phyloP scores from a whole-genome alignment of 2,888 invertebrate genomes.

The Xiphydria camelus region DNA sequence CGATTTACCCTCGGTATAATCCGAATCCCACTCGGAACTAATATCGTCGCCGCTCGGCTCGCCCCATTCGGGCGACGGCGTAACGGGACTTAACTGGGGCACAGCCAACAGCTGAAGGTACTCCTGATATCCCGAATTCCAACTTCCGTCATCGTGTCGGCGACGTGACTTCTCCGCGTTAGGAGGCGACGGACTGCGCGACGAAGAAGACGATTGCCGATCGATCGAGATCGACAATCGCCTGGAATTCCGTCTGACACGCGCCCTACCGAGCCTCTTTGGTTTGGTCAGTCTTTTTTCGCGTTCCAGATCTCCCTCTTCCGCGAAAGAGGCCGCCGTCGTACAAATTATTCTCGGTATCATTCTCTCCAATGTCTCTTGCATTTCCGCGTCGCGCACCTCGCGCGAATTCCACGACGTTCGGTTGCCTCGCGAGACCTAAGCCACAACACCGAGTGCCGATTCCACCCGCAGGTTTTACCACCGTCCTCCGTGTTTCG shows the following conservation, averaged over 20 bases:
- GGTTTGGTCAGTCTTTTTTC: conserved; percentile 32
- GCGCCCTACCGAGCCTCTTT: conserved; percentile 24
- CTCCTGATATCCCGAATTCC: conserved; percentile 70
- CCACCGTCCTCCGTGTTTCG: too few relatives aligned
- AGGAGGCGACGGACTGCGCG: conserved; percentile 48
- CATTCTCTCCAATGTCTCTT: conserved; percentile 41
- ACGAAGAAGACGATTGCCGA: conserved; percentile 45
- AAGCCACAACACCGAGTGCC: too few relatives aligned
- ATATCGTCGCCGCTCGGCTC: conserved; percentile 91
- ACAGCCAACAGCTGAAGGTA: conserved; percentile 78
- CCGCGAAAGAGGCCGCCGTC: conserved; percentile 28
- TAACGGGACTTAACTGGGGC: conserved; percentile 54
- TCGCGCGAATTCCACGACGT: too few relatives aligned
- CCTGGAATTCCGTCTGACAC: conserved; percentile 25
- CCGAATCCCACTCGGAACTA: conserved; percentile 91
- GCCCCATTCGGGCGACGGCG: conserved; percentile 75
- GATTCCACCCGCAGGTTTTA: too few relatives aligned
- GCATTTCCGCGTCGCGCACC: too few relatives aligned
- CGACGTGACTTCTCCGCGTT: neutral
- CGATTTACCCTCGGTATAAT: conserved; percentile 51
- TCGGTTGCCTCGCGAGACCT: too few relatives aligned
- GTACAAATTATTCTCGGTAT: conserved; percentile 52
- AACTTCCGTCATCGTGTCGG: neutral
- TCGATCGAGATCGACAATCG: conserved; percentile 30
- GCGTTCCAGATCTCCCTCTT: conserved; percentile 33